A percentile compares a stretch with the other conserved stretches of the same genome.
phyloP scores from a whole-genome alignment of 2,113 vertebrate species.

The pig (Sus scrofa) region DNA sequence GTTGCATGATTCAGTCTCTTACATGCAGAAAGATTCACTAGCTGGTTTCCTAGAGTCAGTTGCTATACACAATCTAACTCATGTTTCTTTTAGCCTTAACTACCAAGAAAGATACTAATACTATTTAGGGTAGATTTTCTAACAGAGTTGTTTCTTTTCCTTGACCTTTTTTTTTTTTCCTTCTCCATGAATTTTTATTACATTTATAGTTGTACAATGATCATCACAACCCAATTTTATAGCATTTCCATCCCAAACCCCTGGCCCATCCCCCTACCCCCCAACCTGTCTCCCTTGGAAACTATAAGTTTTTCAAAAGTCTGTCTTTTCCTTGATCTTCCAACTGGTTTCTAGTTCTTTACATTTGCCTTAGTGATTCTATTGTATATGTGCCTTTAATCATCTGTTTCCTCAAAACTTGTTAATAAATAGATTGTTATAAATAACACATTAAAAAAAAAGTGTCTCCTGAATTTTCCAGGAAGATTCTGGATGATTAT shows the following conservation, averaged over 20 bases:
- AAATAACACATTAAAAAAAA: conserved; percentile 2
- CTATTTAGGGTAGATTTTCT: not conserved
- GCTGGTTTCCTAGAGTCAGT: not conserved
- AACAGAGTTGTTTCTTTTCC: not conserved
- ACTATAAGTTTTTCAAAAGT: too few relatives aligned
- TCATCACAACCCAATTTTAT: too few relatives aligned
- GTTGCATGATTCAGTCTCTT: not conserved
- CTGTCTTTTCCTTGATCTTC: too few relatives aligned
- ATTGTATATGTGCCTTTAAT: not conserved
- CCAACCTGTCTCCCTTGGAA: too few relatives aligned
- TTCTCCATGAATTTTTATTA: too few relatives aligned
- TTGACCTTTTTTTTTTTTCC: not conserved
- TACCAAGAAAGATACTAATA: not conserved
- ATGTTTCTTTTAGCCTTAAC: not conserved
- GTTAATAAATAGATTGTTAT: not conserved
- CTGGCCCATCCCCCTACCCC: too few relatives aligned
- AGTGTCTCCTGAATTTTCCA: not conserved
- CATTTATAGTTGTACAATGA: too few relatives aligned
- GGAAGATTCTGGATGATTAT: not conserved
- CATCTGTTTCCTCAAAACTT: not conserved
- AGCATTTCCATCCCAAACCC: too few relatives aligned
- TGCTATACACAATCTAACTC: not conserved
- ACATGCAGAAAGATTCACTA: not conserved
- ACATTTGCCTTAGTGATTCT: not conserved
- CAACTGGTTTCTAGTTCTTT: not conserved